phyloP scores from a whole-genome alignment of 1,140 invertebrate species.

The Papilio machaon region DNA sequence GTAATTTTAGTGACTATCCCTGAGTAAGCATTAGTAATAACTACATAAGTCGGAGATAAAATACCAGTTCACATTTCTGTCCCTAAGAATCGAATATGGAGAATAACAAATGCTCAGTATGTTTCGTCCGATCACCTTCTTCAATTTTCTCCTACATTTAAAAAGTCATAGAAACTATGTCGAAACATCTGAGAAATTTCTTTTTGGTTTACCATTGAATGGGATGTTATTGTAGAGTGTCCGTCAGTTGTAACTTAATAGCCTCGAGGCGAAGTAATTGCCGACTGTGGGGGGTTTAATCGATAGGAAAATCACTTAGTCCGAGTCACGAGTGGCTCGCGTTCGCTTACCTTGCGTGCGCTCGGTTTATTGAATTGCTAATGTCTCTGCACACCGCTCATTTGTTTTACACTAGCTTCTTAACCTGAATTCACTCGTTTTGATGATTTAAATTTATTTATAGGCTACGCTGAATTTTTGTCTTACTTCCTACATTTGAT shows the following conservation, averaged over 20 bases:
- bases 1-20: no score
- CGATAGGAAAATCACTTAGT: slow-evolving; percentile 55
- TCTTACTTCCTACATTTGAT: neutral
- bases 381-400: slow-evolving; percentile 38
- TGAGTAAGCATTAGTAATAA: no score
- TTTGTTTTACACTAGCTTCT: slow-evolving; percentile 27
- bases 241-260: slow-evolving; percentile 15
- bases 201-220: neutral
- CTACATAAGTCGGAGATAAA: no score
- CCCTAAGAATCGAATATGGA: no score
- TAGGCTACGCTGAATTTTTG: neutral
- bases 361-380: slow-evolving; percentile 48
- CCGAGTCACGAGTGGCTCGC: slow-evolving; percentile 30
- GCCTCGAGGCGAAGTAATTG: slow-evolving; percentile 32
- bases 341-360: slow-evolving; percentile 47
- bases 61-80: no score
- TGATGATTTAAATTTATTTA: neutral
- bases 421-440: neutral
- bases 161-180: neutral
- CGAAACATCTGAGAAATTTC: neutral
- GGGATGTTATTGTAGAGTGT: neutral
- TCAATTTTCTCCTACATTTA: no score
- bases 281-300: slow-evolving; percentile 45
- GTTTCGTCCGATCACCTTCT: neutral
- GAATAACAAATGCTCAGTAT: no score